These are phyloP conservation scores for Candoia aspera DNA, from an alignment of 2,113 vertebrate genomes.

Conservation along the genomic window DNA sequence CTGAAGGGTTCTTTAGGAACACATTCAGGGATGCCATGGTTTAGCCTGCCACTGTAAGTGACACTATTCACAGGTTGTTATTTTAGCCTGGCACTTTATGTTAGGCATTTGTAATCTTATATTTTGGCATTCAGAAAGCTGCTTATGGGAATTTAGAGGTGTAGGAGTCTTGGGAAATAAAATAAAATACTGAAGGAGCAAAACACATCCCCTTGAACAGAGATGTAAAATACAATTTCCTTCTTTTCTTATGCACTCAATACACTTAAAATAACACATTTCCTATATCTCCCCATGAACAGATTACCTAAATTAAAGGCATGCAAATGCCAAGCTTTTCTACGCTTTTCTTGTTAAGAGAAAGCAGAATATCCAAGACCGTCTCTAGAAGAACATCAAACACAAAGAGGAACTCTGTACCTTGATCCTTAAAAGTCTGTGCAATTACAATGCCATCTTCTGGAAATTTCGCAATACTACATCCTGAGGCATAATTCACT, in stretches of 20 bases:
- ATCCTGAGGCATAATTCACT: slow-evolving; percentile 99
- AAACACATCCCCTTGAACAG: not conserved
- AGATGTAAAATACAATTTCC: not conserved
- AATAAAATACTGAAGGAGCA: not conserved
- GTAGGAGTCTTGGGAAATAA: not conserved
- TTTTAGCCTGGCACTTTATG: not conserved
- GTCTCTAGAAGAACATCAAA: not conserved
- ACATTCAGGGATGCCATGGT: not conserved
- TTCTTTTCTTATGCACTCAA: not conserved
- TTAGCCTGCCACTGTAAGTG: not conserved
- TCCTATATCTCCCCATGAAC: not conserved
- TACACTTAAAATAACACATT: not conserved
- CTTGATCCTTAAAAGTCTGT: slow-evolving; percentile 98
- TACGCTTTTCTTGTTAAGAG: not conserved
- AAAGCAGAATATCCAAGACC: not conserved
- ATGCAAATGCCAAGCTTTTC: not conserved
- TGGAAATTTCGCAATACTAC: slow-evolving; percentile 95
- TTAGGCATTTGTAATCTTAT: not conserved
- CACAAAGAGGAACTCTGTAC: slow-evolving; percentile 62
- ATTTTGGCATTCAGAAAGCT: slow-evolving; percentile 1
- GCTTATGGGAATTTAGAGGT: not conserved
- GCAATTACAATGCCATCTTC: slow-evolving; percentile 95
- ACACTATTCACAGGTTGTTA: not conserved
- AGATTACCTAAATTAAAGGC: not conserved
- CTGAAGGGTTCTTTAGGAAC: not conserved